Evolutionary conservation across 2,888 invertebrate genomes (phyloP), one percentile per base, ranked within the genome.

Genomic region (Polyommatus iphigenia): DNA sequence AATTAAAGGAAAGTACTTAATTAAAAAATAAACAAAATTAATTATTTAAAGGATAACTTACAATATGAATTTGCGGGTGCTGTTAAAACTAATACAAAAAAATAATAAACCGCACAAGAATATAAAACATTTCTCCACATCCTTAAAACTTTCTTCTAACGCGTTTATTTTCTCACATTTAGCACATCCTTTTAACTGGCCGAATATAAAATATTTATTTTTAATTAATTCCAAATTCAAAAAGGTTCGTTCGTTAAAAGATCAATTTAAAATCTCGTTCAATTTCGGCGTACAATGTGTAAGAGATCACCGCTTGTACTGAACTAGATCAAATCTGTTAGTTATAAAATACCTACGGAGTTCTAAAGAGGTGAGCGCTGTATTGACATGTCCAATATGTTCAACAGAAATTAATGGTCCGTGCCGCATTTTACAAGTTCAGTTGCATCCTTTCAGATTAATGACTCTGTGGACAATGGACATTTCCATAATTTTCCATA

Each of bases 231-330:
- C 15, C 0, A 41, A 72, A 36, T 72, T 36, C n/a, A 24, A 73
- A 50, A 72, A 5, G 18, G 5, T 18, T 18, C 50, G 75, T 72
- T 50, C 29, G 50, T 75, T 75, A 24, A 50, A 73, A 50, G 32
- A 3, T 15, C 20, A 20, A 73, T 24, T 46, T 32, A 24, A 24
- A 50, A 15, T 54, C 15, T 75, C 75, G 75, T 75, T 54, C 46
- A 29, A 50, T 54, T 75, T 75, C 50, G 75, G 75, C 54, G 75
- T 75, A 50, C 75, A 29, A 29, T 75, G 75, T 29, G 75, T 54
- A n/a, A 83, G 85, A 84, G 85, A 84, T 84, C 85, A 83, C 80
- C 83, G 80, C 79, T 84, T 79, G 82, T 82, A 88, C 88, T 87
- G 87, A 86, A 84, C 84, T 85, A 83, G 80, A 84, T 84, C 83